Conservation (phyloP, 1,140 invertebrate species). For the Cardiocondyla obscurior region DNA sequence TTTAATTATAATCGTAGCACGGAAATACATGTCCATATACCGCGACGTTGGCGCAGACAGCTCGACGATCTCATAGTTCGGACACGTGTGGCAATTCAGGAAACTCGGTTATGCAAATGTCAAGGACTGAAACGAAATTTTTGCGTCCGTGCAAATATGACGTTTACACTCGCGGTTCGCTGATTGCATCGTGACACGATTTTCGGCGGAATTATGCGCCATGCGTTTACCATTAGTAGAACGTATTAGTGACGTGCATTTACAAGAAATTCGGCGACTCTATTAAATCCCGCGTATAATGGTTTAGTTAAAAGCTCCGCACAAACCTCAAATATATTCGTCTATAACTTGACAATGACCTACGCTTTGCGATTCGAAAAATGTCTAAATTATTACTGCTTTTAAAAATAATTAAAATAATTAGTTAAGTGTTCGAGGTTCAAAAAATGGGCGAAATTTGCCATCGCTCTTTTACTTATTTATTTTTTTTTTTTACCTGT, state of each 20-base stretch:
- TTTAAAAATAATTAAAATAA: not conserved
- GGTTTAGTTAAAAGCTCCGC: not conserved
- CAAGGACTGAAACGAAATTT: slow-evolving; percentile 54
- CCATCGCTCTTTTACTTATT: not conserved
- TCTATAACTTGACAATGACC: not conserved
- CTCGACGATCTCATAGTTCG: slow-evolving; percentile 42
- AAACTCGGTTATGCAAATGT: slow-evolving; percentile 60
- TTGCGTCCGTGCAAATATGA: slow-evolving; percentile 48
- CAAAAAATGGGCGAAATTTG: too few species aligned
- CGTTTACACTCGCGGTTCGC: slow-evolving; percentile 32
- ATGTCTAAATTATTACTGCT: not conserved
- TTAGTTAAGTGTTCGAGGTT: too few species aligned
- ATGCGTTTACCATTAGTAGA: slow-evolving; percentile 28
- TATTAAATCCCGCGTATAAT: slow-evolving; percentile 8
- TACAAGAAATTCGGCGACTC: slow-evolving; percentile 35
- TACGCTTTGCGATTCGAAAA: not conserved
- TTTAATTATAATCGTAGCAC: slow-evolving; percentile 5
- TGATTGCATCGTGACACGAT: slow-evolving; percentile 53
- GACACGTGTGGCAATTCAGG: slow-evolving; percentile 42
- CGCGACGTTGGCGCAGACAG: slow-evolving; percentile 21
- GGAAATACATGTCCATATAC: slow-evolving; percentile 18
- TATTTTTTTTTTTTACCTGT: not conserved
- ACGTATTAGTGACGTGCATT: slow-evolving; percentile 2
- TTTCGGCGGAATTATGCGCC: slow-evolving; percentile 30
- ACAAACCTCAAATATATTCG: not conserved